Conservation (phyloP, 2,888 invertebrate genomes). For the Odontocerum albicorne region DNA sequence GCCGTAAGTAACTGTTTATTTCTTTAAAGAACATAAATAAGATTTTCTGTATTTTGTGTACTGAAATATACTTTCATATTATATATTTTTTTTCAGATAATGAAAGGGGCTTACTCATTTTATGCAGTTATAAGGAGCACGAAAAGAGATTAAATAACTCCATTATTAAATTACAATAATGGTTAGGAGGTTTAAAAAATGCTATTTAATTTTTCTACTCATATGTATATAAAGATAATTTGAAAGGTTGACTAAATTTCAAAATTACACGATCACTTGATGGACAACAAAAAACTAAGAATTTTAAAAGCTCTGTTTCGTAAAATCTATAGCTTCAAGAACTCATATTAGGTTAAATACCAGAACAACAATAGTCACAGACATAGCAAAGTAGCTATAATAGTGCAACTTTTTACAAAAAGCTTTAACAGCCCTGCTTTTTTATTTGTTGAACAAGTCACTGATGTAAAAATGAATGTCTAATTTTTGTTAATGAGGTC, state of each 20-base stretch:
- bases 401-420: no score
- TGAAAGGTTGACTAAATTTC: not conserved
- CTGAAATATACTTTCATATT: not conserved
- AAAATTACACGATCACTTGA: not conserved
- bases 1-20: slow-evolving; percentile 32
- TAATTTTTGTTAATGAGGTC: no score
- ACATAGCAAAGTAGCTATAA: no score
- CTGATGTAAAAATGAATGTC: no score
- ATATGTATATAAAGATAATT: not conserved
- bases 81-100: slow-evolving; percentile 37
- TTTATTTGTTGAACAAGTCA: no score
- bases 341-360: no score
- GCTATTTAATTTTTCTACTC: not conserved
- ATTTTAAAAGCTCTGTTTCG: no score
- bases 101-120: slow-evolving; percentile 39
- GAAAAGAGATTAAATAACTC: no score
- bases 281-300: not conserved
- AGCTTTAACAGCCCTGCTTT: no score
- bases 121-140: slow-evolving; percentile 37
- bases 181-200: not conserved
- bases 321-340: no score
- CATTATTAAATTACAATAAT: no score
- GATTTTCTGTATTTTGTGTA: not conserved
- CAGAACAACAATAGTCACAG: no score
- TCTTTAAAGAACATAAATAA: not conserved